Evolutionary conservation across 2,113 vertebrate species (phyloP).

Genomic region (Castor canadensis): DNA sequence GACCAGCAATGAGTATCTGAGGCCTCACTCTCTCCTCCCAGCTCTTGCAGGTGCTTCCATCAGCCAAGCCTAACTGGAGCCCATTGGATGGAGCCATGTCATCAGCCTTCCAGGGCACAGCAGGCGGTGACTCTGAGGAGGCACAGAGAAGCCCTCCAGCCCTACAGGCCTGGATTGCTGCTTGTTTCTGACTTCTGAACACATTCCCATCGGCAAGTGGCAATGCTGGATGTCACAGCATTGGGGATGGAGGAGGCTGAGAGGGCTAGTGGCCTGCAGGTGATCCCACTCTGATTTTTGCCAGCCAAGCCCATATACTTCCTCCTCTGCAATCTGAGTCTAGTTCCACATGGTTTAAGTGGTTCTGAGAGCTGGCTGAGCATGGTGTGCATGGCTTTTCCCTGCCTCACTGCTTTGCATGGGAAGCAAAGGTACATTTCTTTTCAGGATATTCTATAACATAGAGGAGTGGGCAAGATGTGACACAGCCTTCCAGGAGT

Average conservation of each 20-base stretch:
- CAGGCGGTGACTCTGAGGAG: background rate
- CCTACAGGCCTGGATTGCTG: background rate
- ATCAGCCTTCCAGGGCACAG: background rate
- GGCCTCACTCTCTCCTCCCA: background rate
- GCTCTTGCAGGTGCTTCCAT: background rate
- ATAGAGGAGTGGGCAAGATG: too few relatives aligned
- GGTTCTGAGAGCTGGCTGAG: background rate
- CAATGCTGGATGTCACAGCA: accelerated
- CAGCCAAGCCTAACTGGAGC: background rate
- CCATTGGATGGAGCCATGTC: accelerated
- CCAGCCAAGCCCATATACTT: accelerated
- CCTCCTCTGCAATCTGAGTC: background rate
- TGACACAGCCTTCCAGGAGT: background rate
- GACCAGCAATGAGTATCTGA: too few relatives aligned
- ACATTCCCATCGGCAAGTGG: too few relatives aligned
- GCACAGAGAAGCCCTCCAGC: background rate
- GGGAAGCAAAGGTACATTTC: background rate
- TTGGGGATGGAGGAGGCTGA: background rate
- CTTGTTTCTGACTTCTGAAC: background rate
- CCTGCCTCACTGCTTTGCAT: background rate
- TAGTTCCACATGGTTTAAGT: background rate
- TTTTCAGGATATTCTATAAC: background rate
- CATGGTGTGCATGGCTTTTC: background rate
- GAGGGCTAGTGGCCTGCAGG: background rate
- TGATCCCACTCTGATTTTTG: accelerated